These are phyloP conservation scores for Dreissena polymorpha DNA, from an alignment of 1,140 invertebrate species.

Conservation along the genomic window DNA sequence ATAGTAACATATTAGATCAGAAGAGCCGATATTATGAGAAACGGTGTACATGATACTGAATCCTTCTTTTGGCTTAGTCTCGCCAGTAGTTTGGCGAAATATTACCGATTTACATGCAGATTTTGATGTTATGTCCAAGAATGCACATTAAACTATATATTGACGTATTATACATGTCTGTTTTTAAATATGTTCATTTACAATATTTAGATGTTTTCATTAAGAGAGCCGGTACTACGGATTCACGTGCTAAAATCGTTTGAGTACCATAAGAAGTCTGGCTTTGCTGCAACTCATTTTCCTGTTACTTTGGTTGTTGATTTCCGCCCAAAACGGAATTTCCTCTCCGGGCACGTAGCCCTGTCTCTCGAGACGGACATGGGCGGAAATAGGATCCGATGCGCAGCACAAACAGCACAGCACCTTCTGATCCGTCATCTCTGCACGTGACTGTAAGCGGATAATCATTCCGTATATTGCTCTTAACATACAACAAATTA, in stretches of 20 bases:
- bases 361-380: conserved; percentile 38
- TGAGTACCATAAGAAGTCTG: conserved; percentile 45
- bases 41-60: too few species aligned
- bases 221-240: not conserved
- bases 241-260: not conserved
- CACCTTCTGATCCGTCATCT: conserved; percentile 48
- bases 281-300: conserved; percentile 31
- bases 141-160: too few species aligned
- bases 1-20: too few species aligned
- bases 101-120: too few species aligned
- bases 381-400: conserved; percentile 61
- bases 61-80: too few species aligned
- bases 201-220: not conserved
- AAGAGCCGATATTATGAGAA: too few species aligned
- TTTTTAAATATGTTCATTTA: conserved; percentile 4
- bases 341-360: conserved; percentile 65
- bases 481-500: too few species aligned
- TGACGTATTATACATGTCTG: not conserved
- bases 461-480: too few species aligned
- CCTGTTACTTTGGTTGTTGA: conserved; percentile 53
- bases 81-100: too few species aligned
- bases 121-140: too few species aligned
- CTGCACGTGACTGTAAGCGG: conserved; percentile 9
- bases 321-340: conserved; percentile 50
- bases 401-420: conserved; percentile 63